These are phyloP conservation scores for Scomber colias DNA, from an alignment of 2,113 vertebrate species.

Conservation along the genomic window DNA sequence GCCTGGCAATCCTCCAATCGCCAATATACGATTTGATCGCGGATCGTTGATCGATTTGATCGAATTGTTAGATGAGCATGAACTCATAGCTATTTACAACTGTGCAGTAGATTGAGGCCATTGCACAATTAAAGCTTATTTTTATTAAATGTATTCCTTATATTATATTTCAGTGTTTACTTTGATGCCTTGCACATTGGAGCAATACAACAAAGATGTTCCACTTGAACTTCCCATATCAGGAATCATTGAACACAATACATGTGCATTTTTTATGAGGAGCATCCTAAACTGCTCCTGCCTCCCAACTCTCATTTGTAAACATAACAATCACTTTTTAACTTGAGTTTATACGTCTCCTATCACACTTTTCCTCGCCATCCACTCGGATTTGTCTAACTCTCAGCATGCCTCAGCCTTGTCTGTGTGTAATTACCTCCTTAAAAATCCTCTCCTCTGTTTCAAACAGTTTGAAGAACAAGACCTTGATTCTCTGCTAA, in stretches of 20 bases:
- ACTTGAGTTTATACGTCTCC: slow-evolving; percentile 1
- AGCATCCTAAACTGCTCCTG: slow-evolving; percentile 14
- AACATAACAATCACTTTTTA: slow-evolving; percentile 23
- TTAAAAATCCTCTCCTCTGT: slow-evolving; percentile 61
- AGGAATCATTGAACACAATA: neutral
- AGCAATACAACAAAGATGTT: slow-evolving; percentile 1
- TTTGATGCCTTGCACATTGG: neutral
- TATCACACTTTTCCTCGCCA: neutral
- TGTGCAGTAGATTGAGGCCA: no score
- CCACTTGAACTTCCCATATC: neutral
- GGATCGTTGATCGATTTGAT: no score
- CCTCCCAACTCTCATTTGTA: slow-evolving; percentile 8
- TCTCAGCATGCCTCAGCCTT: slow-evolving; percentile 34
- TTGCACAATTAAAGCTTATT: no score
- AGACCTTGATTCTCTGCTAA: slow-evolving; percentile 75
- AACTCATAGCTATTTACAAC: no score
- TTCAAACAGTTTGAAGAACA: slow-evolving; percentile 73
- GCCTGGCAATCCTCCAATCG: no score
- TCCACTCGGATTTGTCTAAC: slow-evolving; percentile 28
- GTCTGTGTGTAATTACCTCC: slow-evolving; percentile 69
- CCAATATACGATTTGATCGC: no score
- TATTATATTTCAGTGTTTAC: neutral
- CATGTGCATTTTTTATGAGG: neutral
- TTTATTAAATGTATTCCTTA: no score
- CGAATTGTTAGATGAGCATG: no score